Base-by-base conservation (phyloP, 2,888 invertebrate species). In the Eulithis testata region DNA sequence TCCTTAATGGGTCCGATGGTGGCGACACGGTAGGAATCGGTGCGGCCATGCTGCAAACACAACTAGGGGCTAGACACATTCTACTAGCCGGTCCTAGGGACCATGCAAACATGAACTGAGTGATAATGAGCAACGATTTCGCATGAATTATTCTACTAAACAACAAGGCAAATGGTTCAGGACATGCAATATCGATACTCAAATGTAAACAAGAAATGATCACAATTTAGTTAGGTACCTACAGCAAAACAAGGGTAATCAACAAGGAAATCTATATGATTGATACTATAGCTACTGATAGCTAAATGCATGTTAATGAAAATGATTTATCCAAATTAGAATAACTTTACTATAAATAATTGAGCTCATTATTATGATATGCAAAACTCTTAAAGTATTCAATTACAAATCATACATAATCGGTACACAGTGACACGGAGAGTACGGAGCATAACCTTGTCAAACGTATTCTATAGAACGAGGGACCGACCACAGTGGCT, bases 21-120 rank as follows among this genome's bases (percentile, higher is more conserved):
- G 82, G 99, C 99, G 95, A 97, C 97, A 91, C 99, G 96, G 95
- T 99, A 99, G 91, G 98, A 98, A 95, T 99, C 99, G 90, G 97
- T 96, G 90, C 98, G 96, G 94, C 97, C 97, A 96, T 97, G 97
- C 97, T 97, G 96, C 83, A 95, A 95, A 91, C 88, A 94, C 89
- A 93, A 93, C 93, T 93, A 92, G 88, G 91, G 87, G 91, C 92
- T 93, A 93, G 89, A 92, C 89, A 92, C 88, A 87, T 85, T 89
- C 91, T 92, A 91, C 91, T 79, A 88, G 90, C 90, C 88, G 88
- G 87, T 89, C 88, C 85, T 89, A 89, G 76, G 83, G 90, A 86
- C 90, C 86, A 91, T 92, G 93, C 92, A 86, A 71, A 80, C 77
- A 85, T 82, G 80, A 82, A 75, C 77, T 76, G 79, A 81, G 76